Base-by-base conservation (phyloP, 2,797 vertebrate species). In the Melanotaenia trifasciata region DNA sequence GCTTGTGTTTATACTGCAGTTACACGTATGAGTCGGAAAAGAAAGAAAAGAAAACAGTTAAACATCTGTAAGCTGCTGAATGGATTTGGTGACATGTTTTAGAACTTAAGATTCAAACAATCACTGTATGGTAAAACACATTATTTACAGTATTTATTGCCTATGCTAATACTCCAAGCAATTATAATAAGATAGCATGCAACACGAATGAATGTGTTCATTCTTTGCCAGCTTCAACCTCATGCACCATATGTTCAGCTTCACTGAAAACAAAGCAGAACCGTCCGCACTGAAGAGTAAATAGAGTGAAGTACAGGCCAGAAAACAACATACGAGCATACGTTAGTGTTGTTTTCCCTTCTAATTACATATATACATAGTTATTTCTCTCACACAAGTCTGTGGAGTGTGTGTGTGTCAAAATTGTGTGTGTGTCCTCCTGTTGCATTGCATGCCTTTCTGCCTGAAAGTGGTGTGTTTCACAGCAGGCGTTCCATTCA, bases 361-460 rank as follows among this genome's bases (percentile, higher is more conserved):
- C 83, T 93, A 93, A 94, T 93, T 92, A 91, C 80, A 88, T 83
- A 88, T 87, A 86, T 86, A 90, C 90, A 79, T 89, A 84, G 89
- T 87, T 89, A 88, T 93, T 92, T 83, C 38, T 87, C 70, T 80
- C 58, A 74, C 78, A 71, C 67, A 51, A 20, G 76, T 56, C 66
- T 86, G 65, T 79, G 43, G 77, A 58, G 60, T 78, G 66, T 60
- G 75, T 80, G 66, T 6, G 56, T 58, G 76, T 74, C 1, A 50
- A 64, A 66, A 70, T 45, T 71, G 12, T 56, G 43, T 64, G 67
- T 72, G 24, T 47, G 45, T 6, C 61, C 61, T 56, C 59, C 45
- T 71, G 68, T 66, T 80, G 83, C 78, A 82, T 88, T 2, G 14
- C 72, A 80, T 58, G 35, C 70, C 76, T 86, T 83, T 88, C 75